Conservation (phyloP, 2,888 invertebrate species). For the Acrobasis suavella region DNA sequence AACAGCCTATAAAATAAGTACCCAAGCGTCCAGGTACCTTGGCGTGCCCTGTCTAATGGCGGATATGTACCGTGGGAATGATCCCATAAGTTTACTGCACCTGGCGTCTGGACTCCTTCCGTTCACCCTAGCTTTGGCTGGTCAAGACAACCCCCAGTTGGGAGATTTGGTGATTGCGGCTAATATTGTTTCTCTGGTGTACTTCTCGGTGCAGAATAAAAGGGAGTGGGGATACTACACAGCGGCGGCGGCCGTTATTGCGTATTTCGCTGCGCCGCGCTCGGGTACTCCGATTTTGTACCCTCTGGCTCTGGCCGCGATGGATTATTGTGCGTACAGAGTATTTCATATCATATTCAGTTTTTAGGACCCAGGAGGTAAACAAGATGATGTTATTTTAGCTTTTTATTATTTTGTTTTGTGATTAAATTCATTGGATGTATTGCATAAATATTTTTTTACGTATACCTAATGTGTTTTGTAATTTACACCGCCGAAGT, state of each 20-base stretch:
- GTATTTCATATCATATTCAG: constrained; percentile 39
- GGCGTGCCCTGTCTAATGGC: constrained; percentile 67
- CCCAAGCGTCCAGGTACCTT: constrained; percentile 57
- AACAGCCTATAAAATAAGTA: constrained; percentile 51
- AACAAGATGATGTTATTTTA: not conserved
- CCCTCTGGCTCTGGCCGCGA: constrained; percentile 56
- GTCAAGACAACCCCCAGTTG: constrained; percentile 50
- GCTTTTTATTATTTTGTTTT: not conserved
- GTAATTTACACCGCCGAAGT: no score
- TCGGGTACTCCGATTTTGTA: constrained; percentile 50
- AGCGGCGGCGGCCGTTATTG: constrained; percentile 54
- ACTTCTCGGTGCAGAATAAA: constrained; percentile 50
- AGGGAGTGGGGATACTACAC: constrained; percentile 65
- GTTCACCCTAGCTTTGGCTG: constrained; percentile 54
- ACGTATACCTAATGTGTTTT: no score
- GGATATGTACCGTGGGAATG: constrained; percentile 52
- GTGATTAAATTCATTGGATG: not conserved
- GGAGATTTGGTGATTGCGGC: constrained; percentile 58
- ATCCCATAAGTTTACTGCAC: constrained; percentile 48
- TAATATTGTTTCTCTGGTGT: constrained; percentile 57
- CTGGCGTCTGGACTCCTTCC: constrained; percentile 64
- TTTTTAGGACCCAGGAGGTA: not conserved
- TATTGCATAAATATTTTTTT: no score
- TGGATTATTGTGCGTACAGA: constrained; percentile 64
- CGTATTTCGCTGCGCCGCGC: constrained; percentile 53